These are phyloP conservation scores for Dendrocopos noguchii DNA, from an alignment of 2,113 vertebrate genomes.

Conservation along the genomic window DNA sequence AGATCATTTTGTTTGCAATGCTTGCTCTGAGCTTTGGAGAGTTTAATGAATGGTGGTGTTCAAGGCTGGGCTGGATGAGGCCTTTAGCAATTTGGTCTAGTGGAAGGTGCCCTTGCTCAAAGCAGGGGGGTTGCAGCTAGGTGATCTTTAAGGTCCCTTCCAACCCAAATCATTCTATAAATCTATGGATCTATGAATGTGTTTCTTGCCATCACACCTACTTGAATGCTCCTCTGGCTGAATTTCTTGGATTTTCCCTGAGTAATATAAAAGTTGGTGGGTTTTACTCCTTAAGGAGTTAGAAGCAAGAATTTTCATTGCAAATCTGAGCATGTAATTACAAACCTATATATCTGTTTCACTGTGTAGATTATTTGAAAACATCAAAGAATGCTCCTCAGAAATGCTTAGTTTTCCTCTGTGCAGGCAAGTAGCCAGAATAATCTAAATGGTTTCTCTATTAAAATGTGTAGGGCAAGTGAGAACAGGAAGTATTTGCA, in stretches of 20 bases:
- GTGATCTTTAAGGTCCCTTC: no score
- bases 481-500: neutral
- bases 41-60: neutral
- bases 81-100: no score
- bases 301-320: neutral
- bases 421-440: neutral
- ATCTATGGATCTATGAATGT: neutral
- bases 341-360: neutral
- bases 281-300: neutral
- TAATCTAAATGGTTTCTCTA: neutral
- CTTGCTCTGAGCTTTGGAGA: neutral
- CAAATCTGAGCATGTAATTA: neutral
- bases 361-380: neutral
- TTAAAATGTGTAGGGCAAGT: neutral
- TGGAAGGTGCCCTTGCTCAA: no score
- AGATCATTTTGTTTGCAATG: neutral
- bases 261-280: neutral
- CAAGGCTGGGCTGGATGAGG: no score
- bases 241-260: neutral
- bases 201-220: neutral
- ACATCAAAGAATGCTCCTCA: neutral
- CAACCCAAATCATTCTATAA: no score
- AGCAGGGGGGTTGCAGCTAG: no score
- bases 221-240: neutral
- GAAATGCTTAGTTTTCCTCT: neutral